These are phyloP conservation scores for Fissipunctia ypsillon DNA, from an alignment of 2,888 invertebrate species.

Conservation along the genomic window DNA sequence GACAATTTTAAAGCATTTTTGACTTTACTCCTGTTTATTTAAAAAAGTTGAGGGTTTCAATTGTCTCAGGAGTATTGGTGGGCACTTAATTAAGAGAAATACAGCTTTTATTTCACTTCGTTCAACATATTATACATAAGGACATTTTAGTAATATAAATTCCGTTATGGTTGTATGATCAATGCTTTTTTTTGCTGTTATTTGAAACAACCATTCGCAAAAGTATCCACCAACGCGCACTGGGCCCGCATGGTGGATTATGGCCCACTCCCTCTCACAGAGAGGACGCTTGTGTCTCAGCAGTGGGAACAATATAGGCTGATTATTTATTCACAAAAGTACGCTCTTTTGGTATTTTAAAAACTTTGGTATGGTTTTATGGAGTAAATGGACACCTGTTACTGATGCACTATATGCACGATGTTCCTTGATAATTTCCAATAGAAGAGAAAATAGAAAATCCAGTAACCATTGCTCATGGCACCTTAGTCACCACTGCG, in stretches of 20 bases:
- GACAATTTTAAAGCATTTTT: constrained; percentile 25
- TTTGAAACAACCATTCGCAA: background rate
- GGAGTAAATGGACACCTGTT: background rate
- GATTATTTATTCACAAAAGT: too few species aligned
- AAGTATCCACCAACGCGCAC: too few species aligned
- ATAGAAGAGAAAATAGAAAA: background rate
- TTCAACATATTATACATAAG: background rate
- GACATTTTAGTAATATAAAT: background rate
- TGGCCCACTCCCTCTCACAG: too few species aligned
- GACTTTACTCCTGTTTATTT: background rate
- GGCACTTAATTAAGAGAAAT: background rate
- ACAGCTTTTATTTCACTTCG: background rate
- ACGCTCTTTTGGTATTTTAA: background rate
- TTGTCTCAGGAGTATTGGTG: background rate
- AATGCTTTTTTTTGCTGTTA: background rate
- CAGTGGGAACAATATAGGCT: too few species aligned
- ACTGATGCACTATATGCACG: background rate
- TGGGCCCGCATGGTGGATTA: too few species aligned
- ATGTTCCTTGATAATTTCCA: background rate
- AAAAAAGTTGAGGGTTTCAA: background rate
- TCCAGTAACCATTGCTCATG: background rate
- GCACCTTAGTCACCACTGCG: constrained; percentile 34
- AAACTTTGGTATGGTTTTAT: background rate
- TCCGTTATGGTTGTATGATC: background rate
- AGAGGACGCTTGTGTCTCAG: too few species aligned